Conservation (phyloP, 2,113 vertebrate species). For the Phylloscopus trochilus region DNA sequence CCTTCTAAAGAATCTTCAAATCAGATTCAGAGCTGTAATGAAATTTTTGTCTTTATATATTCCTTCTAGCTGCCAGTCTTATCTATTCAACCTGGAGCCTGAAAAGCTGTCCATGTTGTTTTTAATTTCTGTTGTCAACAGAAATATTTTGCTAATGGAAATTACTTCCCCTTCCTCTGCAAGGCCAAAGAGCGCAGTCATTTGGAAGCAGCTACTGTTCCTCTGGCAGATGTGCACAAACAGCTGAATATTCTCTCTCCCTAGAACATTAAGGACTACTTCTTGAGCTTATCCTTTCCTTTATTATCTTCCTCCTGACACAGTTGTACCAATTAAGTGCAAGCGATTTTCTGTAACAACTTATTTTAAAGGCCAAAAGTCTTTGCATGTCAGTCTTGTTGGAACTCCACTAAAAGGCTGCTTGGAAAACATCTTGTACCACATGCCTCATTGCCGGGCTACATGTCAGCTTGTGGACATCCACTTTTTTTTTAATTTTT, state of each 20-base stretch:
- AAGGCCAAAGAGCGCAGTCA: neutral
- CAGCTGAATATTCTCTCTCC: neutral
- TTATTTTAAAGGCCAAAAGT: neutral
- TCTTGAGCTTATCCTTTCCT: neutral
- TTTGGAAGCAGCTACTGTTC: neutral
- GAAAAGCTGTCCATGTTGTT: neutral
- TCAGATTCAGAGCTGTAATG: neutral
- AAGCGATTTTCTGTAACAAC: neutral
- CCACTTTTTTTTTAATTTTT: no score
- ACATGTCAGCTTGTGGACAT: neutral
- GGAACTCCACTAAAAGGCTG: neutral
- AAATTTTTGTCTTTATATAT: neutral
- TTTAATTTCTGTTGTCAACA: neutral
- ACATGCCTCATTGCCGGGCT: neutral
- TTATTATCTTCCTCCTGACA: neutral
- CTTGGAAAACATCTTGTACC: neutral
- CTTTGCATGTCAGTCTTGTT: rapidly evolving
- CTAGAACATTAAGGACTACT: neutral
- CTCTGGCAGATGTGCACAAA: neutral
- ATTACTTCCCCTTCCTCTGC: neutral
- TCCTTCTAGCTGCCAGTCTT: neutral
- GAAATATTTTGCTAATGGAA: neutral
- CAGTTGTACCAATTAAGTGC: neutral
- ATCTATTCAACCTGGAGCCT: neutral
- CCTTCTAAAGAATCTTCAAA: neutral